Base-by-base conservation (phyloP, 2,888 invertebrate genomes). In the Brachylomia viminalis region DNA sequence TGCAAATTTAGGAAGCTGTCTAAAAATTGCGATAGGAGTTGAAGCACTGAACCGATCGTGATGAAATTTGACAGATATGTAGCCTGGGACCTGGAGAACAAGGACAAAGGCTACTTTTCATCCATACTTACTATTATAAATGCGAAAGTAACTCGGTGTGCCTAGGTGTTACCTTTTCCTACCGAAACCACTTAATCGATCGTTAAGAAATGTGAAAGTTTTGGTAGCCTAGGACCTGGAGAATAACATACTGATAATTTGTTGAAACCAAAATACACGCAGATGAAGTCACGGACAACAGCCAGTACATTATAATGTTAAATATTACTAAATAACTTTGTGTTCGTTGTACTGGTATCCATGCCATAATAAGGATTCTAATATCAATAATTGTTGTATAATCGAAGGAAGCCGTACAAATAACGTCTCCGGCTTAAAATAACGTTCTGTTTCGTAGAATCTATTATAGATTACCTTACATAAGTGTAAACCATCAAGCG, bases 381-480 rank as follows among this genome's bases (percentile, higher is more conserved):
- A 80, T 45, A 77, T 81, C 77, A 80, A 80, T 81, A 76, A 15
- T 17, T 42, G 15, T 76, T 62, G 56, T 52, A 59, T 58, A 4
- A 58, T 33, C 52, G 10, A 15, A 64, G 27, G 76, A 81, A 76
- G 23, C 56, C 76, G 3, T 45, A 62, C 20, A 56, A 70, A 61
- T 75, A 76, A 15, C 15, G n/a, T n/a, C 33, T 61, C 0, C 8
- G 23, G 49, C n/a, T 56, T 67, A 56, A 33, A 75, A 58, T 68
- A 45, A 54, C 33, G 20, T 64, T 52, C 8, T 15, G 20, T 80
- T 73, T 38, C 20, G 42, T 62, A 23, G 30, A 15, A 42, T 23
- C 13, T 73, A 5, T 38, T 61, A 11, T 7, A 10, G 30, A 6
- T 54, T 54, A n/a, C 8, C 20, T 38, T 54, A 61, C 6, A 2